Conservation (phyloP, 1,140 invertebrate genomes). For the Dendrolimus kikuchii region DNA sequence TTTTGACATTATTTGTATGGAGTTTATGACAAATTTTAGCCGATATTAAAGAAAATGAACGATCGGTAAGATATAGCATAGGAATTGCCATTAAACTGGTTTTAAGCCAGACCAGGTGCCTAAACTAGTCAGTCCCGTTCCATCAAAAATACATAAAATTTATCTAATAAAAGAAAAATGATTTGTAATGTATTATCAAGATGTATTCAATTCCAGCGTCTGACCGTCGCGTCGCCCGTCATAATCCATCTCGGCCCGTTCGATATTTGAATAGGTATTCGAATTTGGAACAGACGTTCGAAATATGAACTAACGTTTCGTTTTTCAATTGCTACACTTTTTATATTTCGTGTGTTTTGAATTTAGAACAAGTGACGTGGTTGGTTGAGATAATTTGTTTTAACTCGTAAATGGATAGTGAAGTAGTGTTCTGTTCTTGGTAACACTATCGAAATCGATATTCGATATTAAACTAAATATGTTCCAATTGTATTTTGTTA, state of each 20-base stretch:
- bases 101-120: too few species aligned
- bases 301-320: slow-evolving; percentile 65
- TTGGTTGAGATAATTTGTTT: slow-evolving; percentile 44
- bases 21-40: too few species aligned
- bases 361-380: slow-evolving; percentile 51
- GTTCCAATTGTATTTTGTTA: too few species aligned
- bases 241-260: slow-evolving; percentile 55
- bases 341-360: slow-evolving; percentile 37
- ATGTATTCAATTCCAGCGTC: slow-evolving; percentile 29
- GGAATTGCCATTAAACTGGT: too few species aligned
- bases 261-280: slow-evolving; percentile 63
- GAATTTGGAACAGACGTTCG: slow-evolving; percentile 59
- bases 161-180: slow-evolving; percentile 19
- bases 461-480: neutral
- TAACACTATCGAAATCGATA: neutral
- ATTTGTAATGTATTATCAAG: slow-evolving; percentile 29
- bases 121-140: too few species aligned
- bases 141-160: neutral
- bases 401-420: neutral
- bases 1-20: too few species aligned
- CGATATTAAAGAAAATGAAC: too few species aligned
- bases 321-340: slow-evolving; percentile 68
- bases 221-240: slow-evolving; percentile 31
- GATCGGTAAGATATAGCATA: too few species aligned
- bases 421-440: neutral